These are phyloP conservation scores for Chesias legatella DNA, from an alignment of 2,888 invertebrate genomes.

Conservation along the genomic window DNA sequence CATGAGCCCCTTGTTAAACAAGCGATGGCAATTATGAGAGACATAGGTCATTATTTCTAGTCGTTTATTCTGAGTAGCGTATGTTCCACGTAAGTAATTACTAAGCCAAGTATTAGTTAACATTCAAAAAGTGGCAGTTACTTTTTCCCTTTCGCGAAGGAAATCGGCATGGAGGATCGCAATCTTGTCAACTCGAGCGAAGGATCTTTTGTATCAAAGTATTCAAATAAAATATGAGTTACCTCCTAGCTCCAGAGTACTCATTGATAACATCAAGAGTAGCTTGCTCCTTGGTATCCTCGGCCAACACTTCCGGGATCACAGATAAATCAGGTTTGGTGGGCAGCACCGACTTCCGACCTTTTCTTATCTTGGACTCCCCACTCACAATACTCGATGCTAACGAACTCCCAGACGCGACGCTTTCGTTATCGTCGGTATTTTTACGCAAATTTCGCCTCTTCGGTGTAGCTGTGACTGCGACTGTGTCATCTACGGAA, in stretches of 20 bases:
- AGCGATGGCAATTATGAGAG: too few relatives aligned
- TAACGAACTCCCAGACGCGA: conserved; percentile 54
- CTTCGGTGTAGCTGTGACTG: conserved; percentile 46
- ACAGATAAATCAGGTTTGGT: conserved; percentile 66
- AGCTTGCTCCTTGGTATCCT: conserved; percentile 39
- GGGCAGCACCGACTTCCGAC: conserved; percentile 51
- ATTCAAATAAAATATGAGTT: conserved; percentile 26
- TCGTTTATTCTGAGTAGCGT: too few relatives aligned
- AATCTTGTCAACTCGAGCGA: too few relatives aligned
- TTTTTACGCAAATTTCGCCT: conserved; percentile 44
- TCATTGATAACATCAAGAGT: conserved; percentile 45
- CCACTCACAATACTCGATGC: conserved; percentile 49
- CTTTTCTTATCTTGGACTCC: conserved; percentile 48
- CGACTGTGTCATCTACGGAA: conserved; percentile 39
- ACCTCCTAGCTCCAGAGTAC: conserved; percentile 60
- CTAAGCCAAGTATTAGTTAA: too few relatives aligned
- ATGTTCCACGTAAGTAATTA: too few relatives aligned
- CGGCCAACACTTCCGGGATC: conserved; percentile 63
- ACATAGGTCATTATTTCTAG: too few relatives aligned
- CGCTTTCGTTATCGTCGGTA: conserved; percentile 58
- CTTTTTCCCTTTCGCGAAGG: too few relatives aligned
- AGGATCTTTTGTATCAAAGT: too few relatives aligned
- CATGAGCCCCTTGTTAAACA: too few relatives aligned
- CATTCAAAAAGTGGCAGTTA: too few relatives aligned
- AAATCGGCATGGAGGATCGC: too few relatives aligned